Evolutionary conservation across 2,113 vertebrate genomes (phyloP), one percentile per base, ranked within the genome.

Genomic region (Nothobranchius kuhntae): DNA sequence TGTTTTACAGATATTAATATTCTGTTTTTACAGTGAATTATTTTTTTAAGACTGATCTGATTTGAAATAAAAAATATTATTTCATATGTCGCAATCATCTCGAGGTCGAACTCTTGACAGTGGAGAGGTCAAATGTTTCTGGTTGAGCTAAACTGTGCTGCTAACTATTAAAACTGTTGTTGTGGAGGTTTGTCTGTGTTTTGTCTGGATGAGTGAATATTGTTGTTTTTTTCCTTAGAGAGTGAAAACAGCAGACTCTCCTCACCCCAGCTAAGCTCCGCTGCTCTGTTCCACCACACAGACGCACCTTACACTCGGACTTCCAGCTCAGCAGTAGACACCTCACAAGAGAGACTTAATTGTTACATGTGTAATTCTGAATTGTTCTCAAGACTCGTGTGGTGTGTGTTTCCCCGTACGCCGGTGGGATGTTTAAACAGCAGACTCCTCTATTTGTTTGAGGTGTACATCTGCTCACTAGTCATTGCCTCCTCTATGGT

Each of bases 191-290:
- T 17, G 0, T 51, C 15, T 35, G 10, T 61, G 3, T 7, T 59
- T 45, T 38, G 54, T 61, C 9, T 3, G 35, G 1, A 55, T 4
- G 35, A 44, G 1, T 76, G 13, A 64, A 59, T 9, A 13, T 9
- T 64, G 11, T 48, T 12, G 30, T 21, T 48, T 74, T 17, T 75
- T 30, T 67, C 21, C 24, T 30, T 78, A 88, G 89, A 83, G 26
- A 74, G 38, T 8, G 54, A 90, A 85, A 78, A 57, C 70, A 42
- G 54, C 81, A 80, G 85, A 78, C 52, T 54, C 61, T 48, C 81
- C 66, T 58, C 83, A 73, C 35, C 79, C 79, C 15, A 88, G 84
- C 61, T 85, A 26, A 59, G 26, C 10, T 0, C 0, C 4, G 44
- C 52, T 14, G 50, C 7, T 24, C 45, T 55, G 58, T 53, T 61